Conservation (phyloP, 2,113 vertebrate species). For the Catagonus wagneri region DNA sequence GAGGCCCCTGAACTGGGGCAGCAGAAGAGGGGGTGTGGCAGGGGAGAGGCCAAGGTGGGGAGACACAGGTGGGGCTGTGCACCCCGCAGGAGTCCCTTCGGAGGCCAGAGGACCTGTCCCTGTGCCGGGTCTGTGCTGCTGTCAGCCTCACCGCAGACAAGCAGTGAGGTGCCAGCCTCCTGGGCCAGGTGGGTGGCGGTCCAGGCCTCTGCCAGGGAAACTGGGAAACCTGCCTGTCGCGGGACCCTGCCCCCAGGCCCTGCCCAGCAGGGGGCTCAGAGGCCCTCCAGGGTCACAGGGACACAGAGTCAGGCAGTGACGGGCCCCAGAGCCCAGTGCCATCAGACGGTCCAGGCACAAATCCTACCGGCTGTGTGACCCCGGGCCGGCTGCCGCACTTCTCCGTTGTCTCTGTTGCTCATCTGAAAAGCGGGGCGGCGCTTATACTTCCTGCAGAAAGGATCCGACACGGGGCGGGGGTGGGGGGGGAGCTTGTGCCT, state of each 20-base stretch:
- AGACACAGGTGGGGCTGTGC: too few species aligned
- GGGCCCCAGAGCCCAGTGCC: too few species aligned
- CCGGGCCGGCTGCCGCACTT: too few species aligned
- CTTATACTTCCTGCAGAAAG: not conserved
- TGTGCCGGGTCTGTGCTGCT: slow-evolving; percentile 71
- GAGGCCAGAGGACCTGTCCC: not conserved
- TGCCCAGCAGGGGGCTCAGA: not conserved
- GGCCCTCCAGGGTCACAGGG: not conserved
- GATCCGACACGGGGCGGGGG: too few species aligned
- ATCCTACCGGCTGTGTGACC: not conserved
- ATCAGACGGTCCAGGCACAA: accelerated
- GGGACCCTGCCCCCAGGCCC: too few species aligned
- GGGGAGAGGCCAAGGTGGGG: not conserved
- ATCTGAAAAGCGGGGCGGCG: not conserved
- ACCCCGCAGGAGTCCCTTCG: accelerated
- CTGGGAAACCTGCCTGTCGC: not conserved
- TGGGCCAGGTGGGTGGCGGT: slow-evolving; percentile 47
- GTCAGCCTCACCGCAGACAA: slow-evolving; percentile 81
- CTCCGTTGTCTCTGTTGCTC: not conserved
- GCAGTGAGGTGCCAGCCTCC: too few species aligned
- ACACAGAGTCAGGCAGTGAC: not conserved
- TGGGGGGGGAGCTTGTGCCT: not conserved
- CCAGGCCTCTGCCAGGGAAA: not conserved
- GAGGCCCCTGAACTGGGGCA: not conserved
- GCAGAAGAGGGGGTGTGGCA: not conserved